A percentile compares a stretch with the other conserved stretches of the same genome.
Conservation (phyloP, 2,888 invertebrate species). For the Arctia plantaginis region DNA sequence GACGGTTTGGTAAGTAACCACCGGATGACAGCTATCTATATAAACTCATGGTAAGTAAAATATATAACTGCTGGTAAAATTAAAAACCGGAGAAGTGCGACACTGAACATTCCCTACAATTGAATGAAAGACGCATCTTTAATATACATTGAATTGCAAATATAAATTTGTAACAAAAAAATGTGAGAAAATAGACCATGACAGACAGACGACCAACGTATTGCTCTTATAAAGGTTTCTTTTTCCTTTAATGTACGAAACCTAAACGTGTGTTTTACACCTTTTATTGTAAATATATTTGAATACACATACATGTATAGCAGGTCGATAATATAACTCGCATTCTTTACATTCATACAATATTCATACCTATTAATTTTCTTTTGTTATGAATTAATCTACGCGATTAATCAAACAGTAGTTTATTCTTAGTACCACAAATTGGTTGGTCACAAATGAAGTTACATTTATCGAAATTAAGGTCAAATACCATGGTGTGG, state of each 20-base stretch:
- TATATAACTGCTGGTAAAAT: background rate
- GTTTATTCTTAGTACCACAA: background rate
- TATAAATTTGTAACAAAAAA: too few species aligned
- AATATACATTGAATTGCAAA: too few species aligned
- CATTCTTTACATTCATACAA: conserved; percentile 10
- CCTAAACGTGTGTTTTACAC: too few species aligned
- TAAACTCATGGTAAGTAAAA: background rate
- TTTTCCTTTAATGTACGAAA: too few species aligned
- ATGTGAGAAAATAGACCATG: too few species aligned
- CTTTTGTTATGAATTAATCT: conserved; percentile 7
- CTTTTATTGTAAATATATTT: background rate
- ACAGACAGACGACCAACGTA: too few species aligned
- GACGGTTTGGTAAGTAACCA: background rate
- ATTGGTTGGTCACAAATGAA: background rate
- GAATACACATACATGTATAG: conserved; percentile 2
- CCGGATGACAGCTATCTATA: background rate
- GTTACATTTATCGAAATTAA: conserved; percentile 1
- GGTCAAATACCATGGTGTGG: background rate
- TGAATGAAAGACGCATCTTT: too few species aligned
- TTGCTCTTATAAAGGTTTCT: too few species aligned
- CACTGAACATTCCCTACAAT: too few species aligned
- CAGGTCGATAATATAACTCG: conserved; percentile 1
- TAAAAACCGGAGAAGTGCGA: too few species aligned
- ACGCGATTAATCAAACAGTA: conserved; percentile 10
- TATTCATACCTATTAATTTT: conserved; percentile 2